Conservation (phyloP, 2,797 vertebrate genomes). For the Ceyx erithaca region DNA sequence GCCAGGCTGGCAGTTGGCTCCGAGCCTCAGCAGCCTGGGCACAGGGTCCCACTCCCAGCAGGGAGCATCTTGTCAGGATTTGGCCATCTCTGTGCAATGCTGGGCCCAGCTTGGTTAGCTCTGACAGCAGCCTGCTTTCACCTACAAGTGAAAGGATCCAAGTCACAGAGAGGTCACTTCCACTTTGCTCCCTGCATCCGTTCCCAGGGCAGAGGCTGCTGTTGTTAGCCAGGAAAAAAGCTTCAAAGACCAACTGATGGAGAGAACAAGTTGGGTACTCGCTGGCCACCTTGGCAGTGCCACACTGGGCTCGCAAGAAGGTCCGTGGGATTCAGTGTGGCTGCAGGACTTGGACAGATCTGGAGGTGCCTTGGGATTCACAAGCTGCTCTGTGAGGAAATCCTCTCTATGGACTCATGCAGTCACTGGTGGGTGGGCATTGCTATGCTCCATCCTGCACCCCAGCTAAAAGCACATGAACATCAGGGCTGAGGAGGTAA, state of each 20-base stretch:
- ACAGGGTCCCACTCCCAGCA: fast-evolving
- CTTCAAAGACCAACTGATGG: background rate
- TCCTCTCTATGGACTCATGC: fast-evolving
- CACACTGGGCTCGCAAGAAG: fast-evolving
- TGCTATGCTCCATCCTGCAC: fast-evolving
- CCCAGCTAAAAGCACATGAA: fast-evolving
- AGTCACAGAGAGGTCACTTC: background rate
- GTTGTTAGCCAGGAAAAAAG: background rate
- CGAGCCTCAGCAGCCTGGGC: fast-evolving
- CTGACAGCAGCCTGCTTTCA: background rate
- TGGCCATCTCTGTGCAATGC: background rate
- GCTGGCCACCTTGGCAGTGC: background rate
- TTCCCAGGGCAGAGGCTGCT: background rate
- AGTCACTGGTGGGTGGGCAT: fast-evolving
- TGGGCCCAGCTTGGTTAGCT: fast-evolving
- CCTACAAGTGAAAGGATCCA: fast-evolving
- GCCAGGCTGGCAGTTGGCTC: background rate
- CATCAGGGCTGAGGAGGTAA: background rate
- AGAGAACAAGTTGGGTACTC: fast-evolving
- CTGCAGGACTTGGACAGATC: background rate
- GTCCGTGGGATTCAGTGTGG: fast-evolving
- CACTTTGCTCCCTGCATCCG: background rate
- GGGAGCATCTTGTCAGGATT: background rate
- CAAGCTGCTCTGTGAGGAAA: too few species aligned
- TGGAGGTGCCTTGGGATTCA: background rate